Evolutionary conservation across 2,113 vertebrate genomes (phyloP), one percentile per base, ranked within the genome.

Genomic region (Apodemus speciosus): DNA sequence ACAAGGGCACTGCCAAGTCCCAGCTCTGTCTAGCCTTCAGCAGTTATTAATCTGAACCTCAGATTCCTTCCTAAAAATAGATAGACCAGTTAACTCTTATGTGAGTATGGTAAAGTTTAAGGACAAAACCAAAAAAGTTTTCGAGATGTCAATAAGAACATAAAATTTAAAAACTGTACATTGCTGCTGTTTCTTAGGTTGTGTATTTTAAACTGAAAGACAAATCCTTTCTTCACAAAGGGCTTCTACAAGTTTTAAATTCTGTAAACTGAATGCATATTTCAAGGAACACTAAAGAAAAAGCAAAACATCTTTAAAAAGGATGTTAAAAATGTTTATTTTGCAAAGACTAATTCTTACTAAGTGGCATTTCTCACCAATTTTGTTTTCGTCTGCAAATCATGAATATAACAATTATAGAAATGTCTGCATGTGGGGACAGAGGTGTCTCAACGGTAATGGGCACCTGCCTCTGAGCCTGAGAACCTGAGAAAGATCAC

Each of bases 311-410:
- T 35, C 23, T 73, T 43, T 68, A 89, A 90, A 96, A 4, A 84
- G 2, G 5, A 43, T 16, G 89, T 1, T 0, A 43, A 91, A 83
- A 87, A 58, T 56, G 23, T 60, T 46, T 87, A 62, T 49, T 81
- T 60, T 84, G 90, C 89, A 96, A 95, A 93, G n/a, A 94, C 46
- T 71, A 90, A 64, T 80, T 32, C 38, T 93, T 75, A 32, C 18
- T 35, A 79, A 27, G 71, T 11, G 30, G 46, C 40, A 88, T 66
- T 93, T 91, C 60, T 94, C 80, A 84, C 49, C 4, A 20, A 46
- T n/a, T 93, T 27, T 71, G 16, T 66, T 95, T 96, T 84, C 79
- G 71, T 92, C 80, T 89, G 68, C 32, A 95, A 56, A 89, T 3
- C 49, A 80, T 73, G 91, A 93, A 76, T 18, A 89, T 51, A 87